A percentile compares a stretch with the other conserved stretches of the same genome.
These are phyloP conservation scores for Caenorhabditis briggsae DNA, from an alignment of 1,140 invertebrate species.

Conservation along the genomic window DNA sequence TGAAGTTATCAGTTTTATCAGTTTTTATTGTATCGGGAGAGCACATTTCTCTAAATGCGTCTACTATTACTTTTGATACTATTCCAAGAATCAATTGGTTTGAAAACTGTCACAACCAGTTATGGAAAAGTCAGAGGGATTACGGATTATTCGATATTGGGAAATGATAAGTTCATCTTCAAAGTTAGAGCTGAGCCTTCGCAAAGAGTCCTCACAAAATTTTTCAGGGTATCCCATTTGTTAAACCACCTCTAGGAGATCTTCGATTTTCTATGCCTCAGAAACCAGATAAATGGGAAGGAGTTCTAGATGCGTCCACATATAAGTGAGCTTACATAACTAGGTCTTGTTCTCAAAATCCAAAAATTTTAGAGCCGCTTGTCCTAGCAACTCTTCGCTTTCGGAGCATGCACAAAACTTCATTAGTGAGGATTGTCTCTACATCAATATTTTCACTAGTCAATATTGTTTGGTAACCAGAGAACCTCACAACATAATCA, in stretches of 20 bases:
- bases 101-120: not conserved
- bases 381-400: not conserved
- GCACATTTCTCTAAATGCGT: not conserved
- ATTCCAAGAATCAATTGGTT: not conserved
- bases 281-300: not conserved
- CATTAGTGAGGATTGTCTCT: not conserved
- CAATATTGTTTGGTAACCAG: not conserved
- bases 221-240: constrained; percentile 16
- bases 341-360: not conserved
- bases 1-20: not conserved
- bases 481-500: not conserved
- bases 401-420: not conserved
- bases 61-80: not conserved
- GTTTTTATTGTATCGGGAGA: not conserved
- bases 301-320: constrained; percentile 1
- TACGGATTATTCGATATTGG: not conserved
- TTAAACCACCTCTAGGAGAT: constrained; percentile 39
- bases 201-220: no score
- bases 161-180: not conserved
- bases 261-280: not conserved
- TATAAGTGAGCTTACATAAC: not conserved
- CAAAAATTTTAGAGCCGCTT: not conserved
- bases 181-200: not conserved
- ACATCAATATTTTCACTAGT: constrained; percentile 12
- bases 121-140: not conserved